Evolutionary conservation across 2,797 vertebrate genomes (phyloP).

Genomic region (Gymnopithys bicolor): DNA sequence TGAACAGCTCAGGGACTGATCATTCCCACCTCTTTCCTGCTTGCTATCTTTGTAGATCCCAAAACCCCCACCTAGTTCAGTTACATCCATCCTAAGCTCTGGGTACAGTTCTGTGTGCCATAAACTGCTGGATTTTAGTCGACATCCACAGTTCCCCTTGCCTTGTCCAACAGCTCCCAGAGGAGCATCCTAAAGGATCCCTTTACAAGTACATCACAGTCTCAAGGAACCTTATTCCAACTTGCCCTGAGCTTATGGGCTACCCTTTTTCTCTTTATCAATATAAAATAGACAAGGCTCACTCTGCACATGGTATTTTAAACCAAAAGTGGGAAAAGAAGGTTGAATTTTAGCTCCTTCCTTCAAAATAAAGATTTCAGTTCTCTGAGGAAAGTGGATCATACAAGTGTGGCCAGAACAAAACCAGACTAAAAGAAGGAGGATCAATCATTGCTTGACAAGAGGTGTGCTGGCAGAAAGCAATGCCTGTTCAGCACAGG

Average conservation of each 20-base stretch:
- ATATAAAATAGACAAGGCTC: not conserved
- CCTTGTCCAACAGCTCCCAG: not conserved
- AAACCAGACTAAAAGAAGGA: not conserved
- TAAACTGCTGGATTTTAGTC: not conserved
- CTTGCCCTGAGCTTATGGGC: fast-evolving
- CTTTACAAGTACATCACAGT: fast-evolving
- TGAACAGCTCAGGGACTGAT: not conserved
- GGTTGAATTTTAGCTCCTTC: not conserved
- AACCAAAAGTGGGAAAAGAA: not conserved
- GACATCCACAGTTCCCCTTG: not conserved
- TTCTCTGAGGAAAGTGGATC: not conserved
- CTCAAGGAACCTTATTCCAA: not conserved
- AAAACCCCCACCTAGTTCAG: not conserved
- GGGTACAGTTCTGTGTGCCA: not conserved
- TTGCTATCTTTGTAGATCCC: not conserved
- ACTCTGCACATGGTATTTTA: not conserved
- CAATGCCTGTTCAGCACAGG: not conserved
- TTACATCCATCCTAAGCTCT: not conserved
- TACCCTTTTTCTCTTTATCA: not conserved
- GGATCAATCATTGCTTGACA: not conserved
- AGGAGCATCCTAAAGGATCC: not conserved
- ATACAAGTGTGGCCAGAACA: not conserved
- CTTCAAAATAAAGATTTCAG: not conserved
- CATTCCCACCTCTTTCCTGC: not conserved
- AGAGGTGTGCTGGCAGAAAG: not conserved